Percentiles rank a stretch among this genome's conserved stretches.
phyloP scores from a whole-genome alignment of 2,888 invertebrate species.

The Xylophagus ater region DNA sequence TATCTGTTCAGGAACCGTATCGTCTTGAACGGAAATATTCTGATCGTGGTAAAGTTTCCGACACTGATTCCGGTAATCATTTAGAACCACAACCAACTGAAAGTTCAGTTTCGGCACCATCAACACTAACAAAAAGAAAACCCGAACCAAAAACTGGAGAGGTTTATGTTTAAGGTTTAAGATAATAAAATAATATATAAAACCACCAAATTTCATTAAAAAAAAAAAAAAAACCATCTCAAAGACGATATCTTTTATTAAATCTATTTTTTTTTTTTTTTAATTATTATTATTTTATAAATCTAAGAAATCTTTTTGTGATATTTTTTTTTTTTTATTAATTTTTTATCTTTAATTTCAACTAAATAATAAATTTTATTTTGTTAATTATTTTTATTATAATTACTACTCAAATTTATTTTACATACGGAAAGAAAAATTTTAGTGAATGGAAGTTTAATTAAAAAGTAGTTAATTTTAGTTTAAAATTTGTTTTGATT shows the following conservation, averaged over 20 bases:
- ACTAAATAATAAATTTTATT: not conserved
- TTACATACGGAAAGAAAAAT: too few relatives aligned
- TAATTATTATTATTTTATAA: too few relatives aligned
- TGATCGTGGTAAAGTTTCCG: conserved; percentile 10
- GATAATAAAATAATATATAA: too few relatives aligned
- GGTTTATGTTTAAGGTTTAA: conserved; percentile 30
- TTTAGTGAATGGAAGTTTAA: not conserved
- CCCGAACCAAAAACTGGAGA: conserved; percentile 36
- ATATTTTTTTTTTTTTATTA: conserved; percentile 1
- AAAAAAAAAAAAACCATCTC: too few relatives aligned
- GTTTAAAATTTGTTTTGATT: not conserved
- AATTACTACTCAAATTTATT: not conserved
- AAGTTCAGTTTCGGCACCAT: conserved; percentile 29
- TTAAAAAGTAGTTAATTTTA: not conserved
- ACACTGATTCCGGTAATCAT: conserved; percentile 8
- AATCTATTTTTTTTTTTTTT: too few relatives aligned
- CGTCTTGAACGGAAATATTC: conserved; percentile 28
- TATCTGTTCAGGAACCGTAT: conserved; percentile 26
- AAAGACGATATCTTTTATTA: too few relatives aligned
- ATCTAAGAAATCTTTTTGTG: not conserved
- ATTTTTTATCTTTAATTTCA: not conserved
- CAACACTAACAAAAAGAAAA: conserved; percentile 34
- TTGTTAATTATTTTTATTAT: conserved; percentile 1
- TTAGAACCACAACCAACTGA: conserved; percentile 15
- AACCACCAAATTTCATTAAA: too few relatives aligned